Conservation (phyloP, 2,888 invertebrate genomes). For the Achlya flavicornis region DNA sequence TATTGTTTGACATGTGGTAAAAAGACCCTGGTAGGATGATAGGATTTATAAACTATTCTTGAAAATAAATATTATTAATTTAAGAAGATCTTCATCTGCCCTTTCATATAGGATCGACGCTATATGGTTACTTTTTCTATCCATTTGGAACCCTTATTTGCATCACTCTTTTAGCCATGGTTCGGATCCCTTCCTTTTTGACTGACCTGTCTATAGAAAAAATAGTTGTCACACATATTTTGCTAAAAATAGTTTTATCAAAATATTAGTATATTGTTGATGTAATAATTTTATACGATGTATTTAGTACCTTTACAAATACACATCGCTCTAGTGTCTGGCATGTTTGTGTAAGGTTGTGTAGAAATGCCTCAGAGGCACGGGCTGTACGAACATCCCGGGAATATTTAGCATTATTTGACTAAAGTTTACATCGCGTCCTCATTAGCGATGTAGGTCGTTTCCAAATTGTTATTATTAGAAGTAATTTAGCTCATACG, state of each 20-base stretch:
- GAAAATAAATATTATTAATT: too few relatives aligned
- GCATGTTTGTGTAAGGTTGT: neutral
- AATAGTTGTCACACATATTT: neutral
- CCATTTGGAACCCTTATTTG: too few relatives aligned
- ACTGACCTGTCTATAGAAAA: too few relatives aligned
- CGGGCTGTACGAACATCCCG: neutral
- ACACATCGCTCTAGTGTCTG: neutral
- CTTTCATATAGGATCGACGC: too few relatives aligned
- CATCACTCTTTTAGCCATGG: too few relatives aligned
- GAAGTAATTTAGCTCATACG: neutral
- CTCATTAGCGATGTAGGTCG: slow-evolving; percentile 18
- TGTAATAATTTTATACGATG: neutral
- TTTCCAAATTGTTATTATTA: slow-evolving; percentile 14
- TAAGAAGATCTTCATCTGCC: too few relatives aligned
- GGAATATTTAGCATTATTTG: slow-evolving; percentile 11
- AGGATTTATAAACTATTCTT: neutral
- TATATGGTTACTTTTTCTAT: too few relatives aligned
- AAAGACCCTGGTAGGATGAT: neutral
- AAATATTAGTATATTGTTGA: neutral
- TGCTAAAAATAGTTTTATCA: neutral
- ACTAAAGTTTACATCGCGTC: slow-evolving; percentile 8
- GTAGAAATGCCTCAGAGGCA: slow-evolving; percentile 3
- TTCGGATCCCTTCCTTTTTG: too few relatives aligned
- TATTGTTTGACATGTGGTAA: slow-evolving; percentile 1
- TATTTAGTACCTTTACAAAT: neutral